These are phyloP conservation scores for Macrobrachium rosenbergii DNA, from an alignment of 1,140 invertebrate genomes.

Conservation along the genomic window DNA sequence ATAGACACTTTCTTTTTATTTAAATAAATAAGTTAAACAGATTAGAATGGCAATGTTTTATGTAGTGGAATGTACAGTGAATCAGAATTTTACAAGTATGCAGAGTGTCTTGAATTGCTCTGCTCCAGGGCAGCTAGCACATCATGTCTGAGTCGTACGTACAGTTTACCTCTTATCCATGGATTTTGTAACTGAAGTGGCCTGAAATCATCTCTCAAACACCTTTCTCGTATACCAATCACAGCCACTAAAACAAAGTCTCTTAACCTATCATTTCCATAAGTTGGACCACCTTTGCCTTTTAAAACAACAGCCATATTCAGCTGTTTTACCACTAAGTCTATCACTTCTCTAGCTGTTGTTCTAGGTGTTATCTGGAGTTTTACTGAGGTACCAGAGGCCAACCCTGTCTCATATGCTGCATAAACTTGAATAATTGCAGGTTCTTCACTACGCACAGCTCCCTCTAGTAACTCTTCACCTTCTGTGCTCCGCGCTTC, in stretches of 20 bases:
- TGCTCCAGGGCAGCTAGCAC: conserved; percentile 89
- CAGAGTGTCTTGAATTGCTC: conserved; percentile 71
- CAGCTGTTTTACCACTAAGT: conserved; percentile 92
- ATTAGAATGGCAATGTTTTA: conserved; percentile 52
- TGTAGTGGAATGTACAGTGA: conserved; percentile 60
- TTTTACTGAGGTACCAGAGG: conserved; percentile 91
- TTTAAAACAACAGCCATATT: conserved; percentile 93
- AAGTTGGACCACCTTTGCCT: conserved; percentile 87
- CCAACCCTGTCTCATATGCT: conserved; percentile 94
- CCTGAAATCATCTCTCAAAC: conserved; percentile 92
- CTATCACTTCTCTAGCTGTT: conserved; percentile 92
- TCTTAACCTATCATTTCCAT: conserved; percentile 75
- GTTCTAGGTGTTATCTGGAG: conserved; percentile 91
- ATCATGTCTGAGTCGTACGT: conserved; percentile 90
- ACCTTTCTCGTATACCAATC: conserved; percentile 91
- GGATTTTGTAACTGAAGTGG: conserved; percentile 93
- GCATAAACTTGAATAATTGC: conserved; percentile 84
- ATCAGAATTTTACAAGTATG: conserved; percentile 42
- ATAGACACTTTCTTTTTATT: conserved; percentile 33
- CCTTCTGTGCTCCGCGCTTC: conserved; percentile 73
- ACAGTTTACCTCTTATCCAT: conserved; percentile 93
- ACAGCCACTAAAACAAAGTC: conserved; percentile 95
- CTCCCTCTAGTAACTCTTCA: conserved; percentile 66
- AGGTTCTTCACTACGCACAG: conserved; percentile 67
- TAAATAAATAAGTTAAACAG: conserved; percentile 43